Evolutionary conservation across 2,888 invertebrate genomes (phyloP).

Genomic region (Tipula helvola): DNA sequence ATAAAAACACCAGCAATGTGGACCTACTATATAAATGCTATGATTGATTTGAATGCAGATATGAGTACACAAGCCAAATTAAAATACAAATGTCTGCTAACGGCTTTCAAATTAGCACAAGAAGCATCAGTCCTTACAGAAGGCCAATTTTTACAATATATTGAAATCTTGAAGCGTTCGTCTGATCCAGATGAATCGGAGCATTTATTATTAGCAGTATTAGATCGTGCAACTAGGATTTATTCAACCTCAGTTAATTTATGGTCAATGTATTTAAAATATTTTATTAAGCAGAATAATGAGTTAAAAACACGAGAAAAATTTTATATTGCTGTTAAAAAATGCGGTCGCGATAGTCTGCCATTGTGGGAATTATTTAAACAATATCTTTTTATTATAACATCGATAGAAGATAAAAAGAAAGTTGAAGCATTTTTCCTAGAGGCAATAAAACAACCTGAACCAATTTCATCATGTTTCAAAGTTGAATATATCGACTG

Average conservation of each 20-base stretch:
- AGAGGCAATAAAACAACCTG: slow-evolving; percentile 23
- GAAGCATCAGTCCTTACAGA: slow-evolving; percentile 36
- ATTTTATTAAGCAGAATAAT: slow-evolving; percentile 33
- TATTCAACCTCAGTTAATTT: slow-evolving; percentile 37
- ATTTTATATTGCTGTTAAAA: slow-evolving; percentile 30
- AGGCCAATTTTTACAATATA: slow-evolving; percentile 39
- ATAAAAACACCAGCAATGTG: slow-evolving; percentile 41
- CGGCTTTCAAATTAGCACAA: slow-evolving; percentile 39
- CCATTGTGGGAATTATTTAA: slow-evolving; percentile 26
- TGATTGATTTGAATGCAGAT: slow-evolving; percentile 41
- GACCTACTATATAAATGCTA: slow-evolving; percentile 42
- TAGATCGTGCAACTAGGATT: slow-evolving; percentile 36
- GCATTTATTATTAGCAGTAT: slow-evolving; percentile 15
- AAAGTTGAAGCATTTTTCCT: neutral
- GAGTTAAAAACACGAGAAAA: slow-evolving; percentile 33
- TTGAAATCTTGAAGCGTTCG: slow-evolving; percentile 22
- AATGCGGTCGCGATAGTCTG: slow-evolving; percentile 19
- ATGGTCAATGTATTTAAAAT: slow-evolving; percentile 40
- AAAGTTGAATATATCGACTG: slow-evolving; percentile 27
- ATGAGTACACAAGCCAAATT: slow-evolving; percentile 34
- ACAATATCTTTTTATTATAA: slow-evolving; percentile 25
- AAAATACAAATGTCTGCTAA: slow-evolving; percentile 38
- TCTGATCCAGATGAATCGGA: neutral
- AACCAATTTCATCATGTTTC: slow-evolving; percentile 23
- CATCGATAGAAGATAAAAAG: slow-evolving; percentile 22